Base-by-base conservation (phyloP, 1,140 invertebrate genomes). In the Drosophila lacteicornis region DNA sequence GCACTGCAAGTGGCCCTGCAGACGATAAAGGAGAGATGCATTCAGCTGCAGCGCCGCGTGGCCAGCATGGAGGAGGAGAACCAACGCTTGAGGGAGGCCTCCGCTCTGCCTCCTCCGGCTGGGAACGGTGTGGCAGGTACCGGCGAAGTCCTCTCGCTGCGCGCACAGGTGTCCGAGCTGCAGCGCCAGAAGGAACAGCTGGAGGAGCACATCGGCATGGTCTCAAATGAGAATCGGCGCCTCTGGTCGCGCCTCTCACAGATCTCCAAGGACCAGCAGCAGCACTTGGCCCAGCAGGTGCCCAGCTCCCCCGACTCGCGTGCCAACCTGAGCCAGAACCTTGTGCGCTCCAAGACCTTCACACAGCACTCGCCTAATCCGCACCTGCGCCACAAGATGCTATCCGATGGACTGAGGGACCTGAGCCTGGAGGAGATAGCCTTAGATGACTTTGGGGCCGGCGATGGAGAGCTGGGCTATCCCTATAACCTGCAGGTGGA, bases 21-120 rank as follows among this genome's bases (percentile, higher is more conserved):
- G 92, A 96, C 96, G 8, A 95, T 97, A 94, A 95, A 96, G 85
- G 96, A 97, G 92, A 93, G 96, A 45, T 97, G 96, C 93, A 94
- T 95, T 81, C 93, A 95, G 63, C 92, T 97, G 47, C 96, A 97
- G 92, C 94, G 94, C 63, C 94, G 96, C 80, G 93, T 97, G 50
- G 93, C 94, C 30, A 84, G 92, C 2, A 93, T 97, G 13, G 96
- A 97, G 93, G 95, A 95, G 75, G 96, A 97, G 92, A 97, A 97
- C 92, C 93, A 95, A 77, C 92, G 94, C 57, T 93, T 97, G 51
- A 94, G 94, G 94, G 81, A 88, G 8, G 51, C 45, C 17, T 70
- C 47, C 17, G 2, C 56, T 27, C n/a, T 49, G 50, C 33, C 66
- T 80, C 56, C 74, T 59, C 30, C 68, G 75, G 63, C 68, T 4